A percentile compares a stretch with the other conserved stretches of the same genome.
phyloP scores from a whole-genome alignment of 2,113 vertebrate species.

The Oreochromis spilurus region DNA sequence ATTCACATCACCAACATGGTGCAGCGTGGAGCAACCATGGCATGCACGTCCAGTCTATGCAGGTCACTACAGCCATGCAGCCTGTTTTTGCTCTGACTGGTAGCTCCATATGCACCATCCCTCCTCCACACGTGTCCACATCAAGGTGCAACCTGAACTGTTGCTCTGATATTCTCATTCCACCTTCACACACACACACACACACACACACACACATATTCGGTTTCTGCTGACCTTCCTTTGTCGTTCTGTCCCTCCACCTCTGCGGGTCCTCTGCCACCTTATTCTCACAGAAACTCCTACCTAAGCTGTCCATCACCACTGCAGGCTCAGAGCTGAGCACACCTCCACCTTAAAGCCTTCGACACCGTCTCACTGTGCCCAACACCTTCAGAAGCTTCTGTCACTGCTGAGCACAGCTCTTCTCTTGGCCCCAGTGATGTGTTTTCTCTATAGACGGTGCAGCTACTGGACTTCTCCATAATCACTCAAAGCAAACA shows the following conservation, averaged over 20 bases:
- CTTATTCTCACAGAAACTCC: background rate
- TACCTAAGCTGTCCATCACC: accelerated
- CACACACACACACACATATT: background rate
- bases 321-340: background rate
- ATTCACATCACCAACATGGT: background rate
- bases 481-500: background rate
- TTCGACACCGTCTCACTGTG: background rate
- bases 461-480: background rate
- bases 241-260: background rate
- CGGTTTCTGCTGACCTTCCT: background rate
- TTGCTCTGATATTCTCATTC: accelerated
- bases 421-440: accelerated
- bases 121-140: accelerated
- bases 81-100: accelerated
- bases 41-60: background rate
- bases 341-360: background rate
- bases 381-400: background rate
- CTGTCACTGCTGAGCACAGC: background rate
- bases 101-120: background rate
- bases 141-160: background rate
- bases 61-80: too few species aligned
- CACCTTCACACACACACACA: background rate
- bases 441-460: background rate
- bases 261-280: background rate
- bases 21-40: background rate